A percentile compares a stretch with the other conserved stretches of the same genome.
Conservation (phyloP, 2,888 invertebrate genomes). For the Cactoblastis cactorum region DNA sequence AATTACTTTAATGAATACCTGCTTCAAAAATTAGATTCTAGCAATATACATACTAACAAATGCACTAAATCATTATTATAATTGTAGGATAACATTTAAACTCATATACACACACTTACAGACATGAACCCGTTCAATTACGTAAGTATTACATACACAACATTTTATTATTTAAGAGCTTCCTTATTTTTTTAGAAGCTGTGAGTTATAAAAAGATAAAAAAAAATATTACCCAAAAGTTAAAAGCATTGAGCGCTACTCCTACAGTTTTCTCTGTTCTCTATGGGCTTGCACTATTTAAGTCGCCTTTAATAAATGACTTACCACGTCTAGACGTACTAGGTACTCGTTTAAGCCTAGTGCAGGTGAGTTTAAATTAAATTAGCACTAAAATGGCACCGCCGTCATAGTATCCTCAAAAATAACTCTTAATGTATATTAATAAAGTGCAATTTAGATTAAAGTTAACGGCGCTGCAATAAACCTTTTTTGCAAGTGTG, state of each 20-base stretch:
- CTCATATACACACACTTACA: too few relatives aligned
- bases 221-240: neutral
- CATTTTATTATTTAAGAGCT: too few relatives aligned
- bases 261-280: constrained; percentile 24
- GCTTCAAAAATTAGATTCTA: too few relatives aligned
- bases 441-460: constrained; percentile 7
- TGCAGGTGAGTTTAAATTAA: constrained; percentile 21
- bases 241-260: constrained; percentile 21
- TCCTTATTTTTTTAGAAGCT: too few relatives aligned
- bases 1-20: too few relatives aligned
- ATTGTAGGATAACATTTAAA: too few relatives aligned
- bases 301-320: constrained; percentile 65
- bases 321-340: constrained; percentile 59
- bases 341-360: constrained; percentile 4
- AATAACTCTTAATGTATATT: constrained; percentile 2
- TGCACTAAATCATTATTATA: too few relatives aligned
- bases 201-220: neutral
- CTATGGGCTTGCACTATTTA: constrained; percentile 29
- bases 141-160: too few relatives aligned
- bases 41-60: too few relatives aligned
- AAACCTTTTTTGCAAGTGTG: neutral
- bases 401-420: neutral
- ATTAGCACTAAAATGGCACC: constrained; percentile 17
- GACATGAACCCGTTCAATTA: too few relatives aligned
- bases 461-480: neutral